Conservation (phyloP, 1,140 invertebrate species). For the Microplitis mediator region DNA sequence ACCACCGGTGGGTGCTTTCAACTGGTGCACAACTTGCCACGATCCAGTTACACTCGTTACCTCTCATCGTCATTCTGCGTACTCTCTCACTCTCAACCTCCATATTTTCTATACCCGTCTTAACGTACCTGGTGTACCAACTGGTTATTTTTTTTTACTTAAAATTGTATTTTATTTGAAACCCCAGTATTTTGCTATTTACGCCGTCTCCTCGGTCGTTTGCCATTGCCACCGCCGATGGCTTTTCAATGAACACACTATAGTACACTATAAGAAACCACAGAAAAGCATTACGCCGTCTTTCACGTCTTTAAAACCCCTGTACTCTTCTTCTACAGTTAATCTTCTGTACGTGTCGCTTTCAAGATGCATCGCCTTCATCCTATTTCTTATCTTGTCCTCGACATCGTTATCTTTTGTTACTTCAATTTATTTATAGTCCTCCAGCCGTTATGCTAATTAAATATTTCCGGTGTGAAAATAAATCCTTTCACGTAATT, state of each 20-base stretch:
- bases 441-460: constrained; percentile 30
- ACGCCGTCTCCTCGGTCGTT: not conserved
- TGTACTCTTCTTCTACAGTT: not conserved
- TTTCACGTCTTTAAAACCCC: not conserved
- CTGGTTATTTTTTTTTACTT: not conserved
- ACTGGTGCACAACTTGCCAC: not conserved
- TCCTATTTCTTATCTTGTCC: not conserved
- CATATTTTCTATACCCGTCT: too few species aligned
- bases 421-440: too few species aligned
- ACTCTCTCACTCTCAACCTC: too few species aligned
- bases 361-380: not conserved
- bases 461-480: constrained; percentile 42
- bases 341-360: constrained; percentile 16
- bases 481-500: constrained; percentile 38
- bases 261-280: not conserved
- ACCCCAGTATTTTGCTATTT: not conserved
- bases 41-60: too few species aligned
- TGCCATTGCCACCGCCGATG: not conserved
- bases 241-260: not conserved
- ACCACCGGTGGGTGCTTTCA: not conserved
- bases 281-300: not conserved
- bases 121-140: not conserved
- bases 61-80: too few species aligned
- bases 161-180: not conserved
- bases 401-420: not conserved